Evolutionary conservation across 2,888 invertebrate genomes (phyloP), one percentile per base, ranked within the genome.

Genomic region (Trissolcus brochymenae): DNA sequence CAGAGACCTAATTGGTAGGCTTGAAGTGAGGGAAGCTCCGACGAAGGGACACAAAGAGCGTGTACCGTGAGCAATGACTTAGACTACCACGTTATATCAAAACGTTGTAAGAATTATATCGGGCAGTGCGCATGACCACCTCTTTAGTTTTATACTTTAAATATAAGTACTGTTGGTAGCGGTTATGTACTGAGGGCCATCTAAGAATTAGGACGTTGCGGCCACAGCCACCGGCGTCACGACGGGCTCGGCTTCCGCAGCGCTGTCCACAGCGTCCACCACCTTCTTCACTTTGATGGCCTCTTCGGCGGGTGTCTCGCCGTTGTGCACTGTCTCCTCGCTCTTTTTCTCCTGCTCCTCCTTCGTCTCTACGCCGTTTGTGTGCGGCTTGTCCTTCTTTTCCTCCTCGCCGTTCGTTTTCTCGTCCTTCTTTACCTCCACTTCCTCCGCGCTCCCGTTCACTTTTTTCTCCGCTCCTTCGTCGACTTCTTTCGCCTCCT

Each of bases 151-250:
- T 84, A 85, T 86, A 85, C 80, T 84, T 83, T 84, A 81, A 79
- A 82, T 85, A 86, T 87, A 87, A 87, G 85, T 87, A 85, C 85
- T 81, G 84, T 81, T 82, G 83, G 81, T 79, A 81, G 81, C 84
- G 85, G 84, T 62, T 75, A 75, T 57, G 87, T 84, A 86, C 85
- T 84, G 83, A 83, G 84, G 82, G 81, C 80, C 82, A 51, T 59
- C 54, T 65, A 78, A 83, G 83, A 83, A 87, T 89, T 89, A 89
- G 83, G 89, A 89, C 84, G 88, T 88, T 80, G 89, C 89, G 66
- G 86, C 87, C 72, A 87, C 87, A 57, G 87, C 87, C 76, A 88
- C 86, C 67, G 88, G 86, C 68, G 81, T 81, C 76, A 87, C 88
- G 78, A 88, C 87, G 14, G 64, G 43, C 21, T 89, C 88, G 51